Evolutionary conservation across 2,113 vertebrate species (phyloP).

Genomic region (Tychaedon coryphoeus): DNA sequence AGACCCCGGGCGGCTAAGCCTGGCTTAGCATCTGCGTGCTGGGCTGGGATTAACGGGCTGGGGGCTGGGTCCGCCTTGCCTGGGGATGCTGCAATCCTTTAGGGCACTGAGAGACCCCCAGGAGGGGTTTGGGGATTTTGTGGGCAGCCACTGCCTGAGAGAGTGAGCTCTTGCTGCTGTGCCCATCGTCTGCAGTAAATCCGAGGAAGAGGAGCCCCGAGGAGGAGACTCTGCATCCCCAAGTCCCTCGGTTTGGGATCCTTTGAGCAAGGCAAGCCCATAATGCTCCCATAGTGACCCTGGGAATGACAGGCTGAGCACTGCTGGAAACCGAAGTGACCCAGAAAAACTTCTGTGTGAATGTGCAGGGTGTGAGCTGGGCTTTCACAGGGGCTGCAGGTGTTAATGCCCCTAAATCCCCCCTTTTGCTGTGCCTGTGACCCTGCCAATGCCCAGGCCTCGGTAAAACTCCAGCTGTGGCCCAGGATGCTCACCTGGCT

Average conservation of each 20-base stretch:
- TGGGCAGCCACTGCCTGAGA: background rate
- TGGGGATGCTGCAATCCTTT: background rate
- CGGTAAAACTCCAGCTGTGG: fast-evolving
- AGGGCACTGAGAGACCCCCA: background rate
- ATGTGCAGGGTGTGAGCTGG: fast-evolving
- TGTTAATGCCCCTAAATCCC: fast-evolving
- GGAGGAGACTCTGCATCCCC: background rate
- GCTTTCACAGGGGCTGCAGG: background rate
- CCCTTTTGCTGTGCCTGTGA: fast-evolving
- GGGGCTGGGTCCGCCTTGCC: no score
- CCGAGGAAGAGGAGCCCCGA: background rate
- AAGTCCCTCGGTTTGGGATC: background rate
- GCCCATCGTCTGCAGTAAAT: background rate
- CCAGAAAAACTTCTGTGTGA: fast-evolving
- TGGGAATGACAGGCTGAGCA: background rate
- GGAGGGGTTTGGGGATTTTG: background rate
- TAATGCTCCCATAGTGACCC: fast-evolving
- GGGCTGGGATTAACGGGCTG: background rate
- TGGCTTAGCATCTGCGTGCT: fast-evolving
- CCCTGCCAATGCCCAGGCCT: fast-evolving
- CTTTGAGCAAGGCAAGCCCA: background rate
- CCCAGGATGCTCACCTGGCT: background rate
- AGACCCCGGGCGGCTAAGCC: background rate
- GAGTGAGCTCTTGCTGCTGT: background rate
- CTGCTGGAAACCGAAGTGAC: background rate